Percentiles rank a stretch among this genome's conserved stretches.
phyloP scores from a whole-genome alignment of 2,888 invertebrate genomes.

The Unio delphinus region DNA sequence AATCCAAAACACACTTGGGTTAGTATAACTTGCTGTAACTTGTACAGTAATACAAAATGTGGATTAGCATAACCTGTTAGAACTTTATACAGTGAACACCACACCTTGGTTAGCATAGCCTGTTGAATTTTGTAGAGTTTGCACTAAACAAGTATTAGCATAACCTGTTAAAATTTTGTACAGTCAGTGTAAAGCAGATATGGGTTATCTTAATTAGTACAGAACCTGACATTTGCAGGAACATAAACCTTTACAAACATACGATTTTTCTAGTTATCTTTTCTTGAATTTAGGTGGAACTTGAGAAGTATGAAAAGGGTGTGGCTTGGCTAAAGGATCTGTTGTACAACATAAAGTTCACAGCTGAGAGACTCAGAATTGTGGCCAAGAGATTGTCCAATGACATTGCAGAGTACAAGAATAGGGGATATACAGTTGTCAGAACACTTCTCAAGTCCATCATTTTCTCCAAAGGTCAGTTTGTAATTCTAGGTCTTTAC shows the following conservation, averaged over 20 bases:
- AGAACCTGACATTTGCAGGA: too few species aligned
- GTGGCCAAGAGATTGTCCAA: slow-evolving; percentile 87
- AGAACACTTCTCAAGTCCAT: slow-evolving; percentile 77
- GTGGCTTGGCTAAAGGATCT: slow-evolving; percentile 85
- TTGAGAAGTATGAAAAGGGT: slow-evolving; percentile 82
- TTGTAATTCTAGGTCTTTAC: not conserved
- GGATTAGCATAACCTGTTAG: too few species aligned
- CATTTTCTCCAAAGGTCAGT: slow-evolving; percentile 76
- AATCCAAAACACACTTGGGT: too few species aligned
- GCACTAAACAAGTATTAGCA: too few species aligned
- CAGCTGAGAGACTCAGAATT: slow-evolving; percentile 82
- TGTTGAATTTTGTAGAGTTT: too few species aligned
- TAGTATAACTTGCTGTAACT: too few species aligned
- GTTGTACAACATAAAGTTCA: slow-evolving; percentile 81
- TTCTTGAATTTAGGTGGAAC: slow-evolving; percentile 78
- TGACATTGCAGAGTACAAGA: slow-evolving; percentile 83
- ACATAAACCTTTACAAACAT: not conserved
- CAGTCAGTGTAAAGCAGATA: not conserved
- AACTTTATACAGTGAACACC: too few species aligned
- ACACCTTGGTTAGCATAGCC: too few species aligned
- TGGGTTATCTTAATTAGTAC: not conserved
- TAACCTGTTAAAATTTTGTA: too few species aligned
- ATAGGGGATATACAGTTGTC: slow-evolving; percentile 82
- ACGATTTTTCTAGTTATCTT: not conserved
- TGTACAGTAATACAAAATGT: too few species aligned